Percentiles rank a stretch among this genome's conserved stretches.
Evolutionary conservation across 2,113 vertebrate genomes (phyloP).

Genomic region (Cheirogaleus medius): DNA sequence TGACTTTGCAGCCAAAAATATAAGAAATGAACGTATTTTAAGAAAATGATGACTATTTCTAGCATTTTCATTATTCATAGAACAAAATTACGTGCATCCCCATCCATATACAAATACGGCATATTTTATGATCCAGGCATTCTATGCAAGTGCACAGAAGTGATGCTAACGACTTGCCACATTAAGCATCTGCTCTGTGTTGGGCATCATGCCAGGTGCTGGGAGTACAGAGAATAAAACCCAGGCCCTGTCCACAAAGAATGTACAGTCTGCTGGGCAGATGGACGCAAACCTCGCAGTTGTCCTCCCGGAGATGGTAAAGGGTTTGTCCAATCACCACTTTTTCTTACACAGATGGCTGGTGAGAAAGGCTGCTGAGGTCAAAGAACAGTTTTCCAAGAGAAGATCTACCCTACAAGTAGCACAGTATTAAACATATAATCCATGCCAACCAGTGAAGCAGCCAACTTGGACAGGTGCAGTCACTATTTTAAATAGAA

Average conservation of each 20-base stretch:
- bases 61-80: neutral
- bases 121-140: neutral
- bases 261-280: neutral
- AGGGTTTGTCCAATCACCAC: neutral
- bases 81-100: neutral
- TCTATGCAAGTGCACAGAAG: neutral
- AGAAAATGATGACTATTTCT: neutral
- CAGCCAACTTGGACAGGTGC: neutral
- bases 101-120: neutral
- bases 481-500: neutral
- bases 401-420: neutral
- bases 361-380: neutral
- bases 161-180: neutral
- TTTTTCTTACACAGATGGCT: neutral
- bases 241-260: neutral
- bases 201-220: neutral
- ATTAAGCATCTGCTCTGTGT: neutral
- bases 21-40: constrained; percentile 31
- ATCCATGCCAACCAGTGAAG: neutral
- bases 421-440: neutral
- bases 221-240: neutral
- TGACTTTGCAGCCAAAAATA: neutral
- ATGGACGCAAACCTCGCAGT: fast-evolving
- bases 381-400: neutral
- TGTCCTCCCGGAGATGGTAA: neutral